These are phyloP conservation scores for Neoitamus cyanurus DNA, from an alignment of 2,888 invertebrate species.

Conservation along the genomic window DNA sequence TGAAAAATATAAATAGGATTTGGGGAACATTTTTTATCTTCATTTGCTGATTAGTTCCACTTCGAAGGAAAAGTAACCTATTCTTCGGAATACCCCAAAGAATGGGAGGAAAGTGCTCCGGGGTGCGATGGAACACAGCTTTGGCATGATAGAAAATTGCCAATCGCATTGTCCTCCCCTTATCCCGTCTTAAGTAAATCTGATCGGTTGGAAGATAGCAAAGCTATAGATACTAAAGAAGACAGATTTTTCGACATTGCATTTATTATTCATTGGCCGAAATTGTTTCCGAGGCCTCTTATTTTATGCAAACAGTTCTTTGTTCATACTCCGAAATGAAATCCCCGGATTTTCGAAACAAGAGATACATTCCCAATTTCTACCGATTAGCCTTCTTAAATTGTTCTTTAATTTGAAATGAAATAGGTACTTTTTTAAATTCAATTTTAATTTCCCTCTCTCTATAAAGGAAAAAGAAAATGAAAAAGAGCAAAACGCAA, in stretches of 20 bases:
- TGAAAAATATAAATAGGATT: neutral
- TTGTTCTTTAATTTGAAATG: neutral
- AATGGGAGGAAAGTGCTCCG: neutral
- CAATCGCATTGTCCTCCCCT: neutral
- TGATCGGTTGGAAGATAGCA: neutral
- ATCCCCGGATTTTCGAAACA: neutral
- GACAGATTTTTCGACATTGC: neutral
- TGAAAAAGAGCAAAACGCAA: too few species aligned
- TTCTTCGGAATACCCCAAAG: neutral
- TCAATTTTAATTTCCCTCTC: too few species aligned
- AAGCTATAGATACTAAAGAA: neutral
- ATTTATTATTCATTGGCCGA: neutral
- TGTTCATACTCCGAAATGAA: neutral
- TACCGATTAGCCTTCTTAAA: neutral
- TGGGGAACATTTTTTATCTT: neutral
- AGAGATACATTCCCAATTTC: neutral
- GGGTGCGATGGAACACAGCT: neutral
- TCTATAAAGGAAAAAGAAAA: too few species aligned
- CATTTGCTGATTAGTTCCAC: conserved; percentile 19
- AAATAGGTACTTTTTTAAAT: neutral
- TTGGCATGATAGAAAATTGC: neutral
- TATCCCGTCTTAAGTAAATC: neutral
- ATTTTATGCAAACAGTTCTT: neutral
- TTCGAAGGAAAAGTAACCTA: neutral
- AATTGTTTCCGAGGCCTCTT: neutral